phyloP scores from a whole-genome alignment of 2,888 invertebrate species.

The Furcula furcula region DNA sequence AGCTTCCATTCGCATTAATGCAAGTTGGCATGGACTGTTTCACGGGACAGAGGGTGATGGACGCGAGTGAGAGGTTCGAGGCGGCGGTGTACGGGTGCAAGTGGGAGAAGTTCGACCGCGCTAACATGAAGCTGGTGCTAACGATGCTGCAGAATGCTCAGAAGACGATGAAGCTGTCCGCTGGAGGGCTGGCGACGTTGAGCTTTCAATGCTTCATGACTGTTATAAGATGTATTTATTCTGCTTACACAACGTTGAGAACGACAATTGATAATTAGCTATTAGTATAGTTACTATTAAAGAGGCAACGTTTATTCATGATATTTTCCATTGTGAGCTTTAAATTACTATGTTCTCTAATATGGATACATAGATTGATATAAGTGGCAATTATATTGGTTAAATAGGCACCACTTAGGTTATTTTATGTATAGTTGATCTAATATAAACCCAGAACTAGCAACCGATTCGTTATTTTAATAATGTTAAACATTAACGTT shows the following conservation, averaged over 20 bases:
- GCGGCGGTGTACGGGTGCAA: constrained; percentile 50
- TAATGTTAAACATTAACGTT: too few relatives aligned
- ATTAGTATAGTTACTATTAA: too few relatives aligned
- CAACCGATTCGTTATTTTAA: too few relatives aligned
- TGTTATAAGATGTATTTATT: constrained; percentile 48
- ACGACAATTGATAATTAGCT: too few relatives aligned
- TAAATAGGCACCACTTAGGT: too few relatives aligned
- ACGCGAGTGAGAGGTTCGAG: constrained; percentile 47
- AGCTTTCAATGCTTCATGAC: constrained; percentile 48
- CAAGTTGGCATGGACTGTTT: constrained; percentile 51
- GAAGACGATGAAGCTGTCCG: constrained; percentile 47
- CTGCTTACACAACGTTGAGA: constrained; percentile 53
- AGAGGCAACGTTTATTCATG: too few relatives aligned
- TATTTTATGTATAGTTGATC: too few relatives aligned
- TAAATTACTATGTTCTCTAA: too few relatives aligned
- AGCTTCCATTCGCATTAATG: constrained; percentile 4
- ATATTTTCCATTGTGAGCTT: too few relatives aligned
- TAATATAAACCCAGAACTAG: too few relatives aligned
- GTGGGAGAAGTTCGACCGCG: constrained; percentile 56
- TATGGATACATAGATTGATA: too few relatives aligned
- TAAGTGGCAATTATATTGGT: too few relatives aligned
- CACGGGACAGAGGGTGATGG: constrained; percentile 51
- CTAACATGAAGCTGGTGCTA: constrained; percentile 48
- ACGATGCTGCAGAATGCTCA: constrained; percentile 52
- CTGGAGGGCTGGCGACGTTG: constrained; percentile 48